Base-by-base conservation (phyloP, 2,113 vertebrate species). In the Oreochromis niloticus region DNA sequence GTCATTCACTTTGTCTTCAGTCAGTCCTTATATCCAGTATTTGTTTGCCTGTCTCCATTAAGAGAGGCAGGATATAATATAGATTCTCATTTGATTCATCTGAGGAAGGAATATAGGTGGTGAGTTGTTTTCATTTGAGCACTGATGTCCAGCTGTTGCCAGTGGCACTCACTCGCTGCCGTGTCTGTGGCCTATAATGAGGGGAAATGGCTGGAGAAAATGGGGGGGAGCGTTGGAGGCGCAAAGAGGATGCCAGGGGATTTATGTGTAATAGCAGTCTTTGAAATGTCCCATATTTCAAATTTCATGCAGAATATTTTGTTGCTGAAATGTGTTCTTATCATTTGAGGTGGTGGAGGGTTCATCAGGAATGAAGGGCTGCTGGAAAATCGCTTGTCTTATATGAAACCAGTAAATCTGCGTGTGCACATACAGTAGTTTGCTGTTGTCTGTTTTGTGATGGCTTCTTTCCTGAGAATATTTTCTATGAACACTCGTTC, bases 101-200 rank as follows among this genome's bases (percentile, higher is more conserved):
- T 39, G 39, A 63, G 50, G 68, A 10, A 54, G 85, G 54, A 90
- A 81, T 85, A 34, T 80, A 81, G 66, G 80, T 78, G 85, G 55
- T 12, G 66, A 84, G 81, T 52, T 63, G 91, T 86, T 89, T 89
- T 86, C 66, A 90, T 87, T 84, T 85, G 80, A 83, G 73, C 61
- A 86, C 59, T 71, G 61, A 90, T 85, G 85, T 92, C 90, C 93
- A 88, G 89, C 90, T 94, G 90, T 86, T 81, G 71, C 71, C 71
- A 78, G 71, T 78, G 87, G 81, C 85, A 84, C 90, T 91, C 9
- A 24, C 87, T 88, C 46, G 73, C 71, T 87, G 79, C 84, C 30
- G 79, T 61, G 86, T 85, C 82, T 91, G 66, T 85, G 82, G 39
- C 10, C 83, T 81, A 27, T 93, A 91, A 91, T 93, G 59, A 85